phyloP scores from a whole-genome alignment of 2,797 vertebrate species.

The Enteromius afrohamiltoni region DNA sequence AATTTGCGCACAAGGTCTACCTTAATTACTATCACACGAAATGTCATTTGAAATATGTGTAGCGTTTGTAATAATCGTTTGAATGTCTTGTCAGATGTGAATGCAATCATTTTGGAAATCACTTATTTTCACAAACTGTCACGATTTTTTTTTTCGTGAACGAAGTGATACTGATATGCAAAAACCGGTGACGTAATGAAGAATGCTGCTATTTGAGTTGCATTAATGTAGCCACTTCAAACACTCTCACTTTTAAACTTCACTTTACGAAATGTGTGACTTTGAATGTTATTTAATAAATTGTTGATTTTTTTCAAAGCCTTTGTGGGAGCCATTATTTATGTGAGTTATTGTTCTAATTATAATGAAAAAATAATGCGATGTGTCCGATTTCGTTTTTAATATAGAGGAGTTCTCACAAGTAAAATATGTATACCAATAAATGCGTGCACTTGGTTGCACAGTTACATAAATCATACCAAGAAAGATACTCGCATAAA shows the following conservation, averaged over 20 bases:
- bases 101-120: slow-evolving; percentile 53
- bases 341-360: background rate
- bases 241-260: slow-evolving; percentile 70
- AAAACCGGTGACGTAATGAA: slow-evolving; percentile 29
- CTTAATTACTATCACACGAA: slow-evolving; percentile 17
- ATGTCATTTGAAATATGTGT: slow-evolving; percentile 44
- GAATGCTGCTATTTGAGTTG: slow-evolving; percentile 74
- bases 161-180: slow-evolving; percentile 51
- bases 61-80: slow-evolving; percentile 53
- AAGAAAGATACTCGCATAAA: slow-evolving; percentile 36
- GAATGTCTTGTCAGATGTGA: slow-evolving; percentile 56
- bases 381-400: background rate
- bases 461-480: slow-evolving; percentile 25
- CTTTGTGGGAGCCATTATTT: background rate
- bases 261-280: slow-evolving; percentile 74
- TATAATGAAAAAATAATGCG: background rate
- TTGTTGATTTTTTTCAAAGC: slow-evolving; percentile 70
- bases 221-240: slow-evolving; percentile 71
- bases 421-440: background rate
- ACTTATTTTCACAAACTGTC: slow-evolving; percentile 64
- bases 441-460: background rate
- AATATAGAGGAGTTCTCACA: background rate
- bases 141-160: slow-evolving; percentile 61
- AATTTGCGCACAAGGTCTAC: slow-evolving; percentile 15
- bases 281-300: slow-evolving; percentile 75